Percentiles rank a stretch among this genome's conserved stretches.
These are phyloP conservation scores for Nipponacmea schrenckii DNA, from an alignment of 2,888 invertebrate genomes.

Conservation along the genomic window DNA sequence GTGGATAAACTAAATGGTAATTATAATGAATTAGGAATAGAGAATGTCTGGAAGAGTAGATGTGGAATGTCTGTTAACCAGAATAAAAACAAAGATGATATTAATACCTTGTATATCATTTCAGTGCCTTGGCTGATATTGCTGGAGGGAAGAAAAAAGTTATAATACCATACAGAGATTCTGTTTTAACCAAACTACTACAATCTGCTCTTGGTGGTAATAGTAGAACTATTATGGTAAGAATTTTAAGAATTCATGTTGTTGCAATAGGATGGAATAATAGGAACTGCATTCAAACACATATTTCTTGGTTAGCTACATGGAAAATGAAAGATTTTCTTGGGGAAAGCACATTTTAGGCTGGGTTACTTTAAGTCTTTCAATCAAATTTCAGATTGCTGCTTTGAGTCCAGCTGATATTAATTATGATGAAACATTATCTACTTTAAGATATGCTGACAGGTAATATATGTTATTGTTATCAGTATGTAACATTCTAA, in stretches of 20 bases:
- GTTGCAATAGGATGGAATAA: background rate
- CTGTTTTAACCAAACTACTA: slow-evolving; percentile 54
- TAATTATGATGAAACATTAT: slow-evolving; percentile 57
- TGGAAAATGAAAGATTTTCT: too few species aligned
- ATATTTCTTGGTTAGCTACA: too few species aligned
- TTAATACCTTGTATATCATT: too few species aligned
- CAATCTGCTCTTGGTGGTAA: slow-evolving; percentile 55
- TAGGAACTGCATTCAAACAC: background rate
- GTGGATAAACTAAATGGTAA: too few species aligned
- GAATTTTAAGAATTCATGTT: background rate
- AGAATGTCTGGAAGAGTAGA: too few species aligned
- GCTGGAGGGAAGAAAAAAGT: slow-evolving; percentile 54
- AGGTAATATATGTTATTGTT: slow-evolving; percentile 35
- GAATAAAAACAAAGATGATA: too few species aligned
- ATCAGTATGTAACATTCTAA: too few species aligned
- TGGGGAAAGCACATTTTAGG: background rate
- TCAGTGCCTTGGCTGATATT: slow-evolving; percentile 52
- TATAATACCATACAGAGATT: slow-evolving; percentile 57
- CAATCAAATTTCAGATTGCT: slow-evolving; percentile 40
- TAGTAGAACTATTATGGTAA: slow-evolving; percentile 55
- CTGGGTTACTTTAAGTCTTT: too few species aligned
- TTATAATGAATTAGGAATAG: too few species aligned
- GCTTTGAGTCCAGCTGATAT: slow-evolving; percentile 57
- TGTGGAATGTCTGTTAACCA: too few species aligned
- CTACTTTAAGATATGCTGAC: slow-evolving; percentile 56